Percentiles rank a stretch among this genome's conserved stretches.
Conservation (phyloP, 1,140 invertebrate species). For the Thaumetopoea pityocampa region DNA sequence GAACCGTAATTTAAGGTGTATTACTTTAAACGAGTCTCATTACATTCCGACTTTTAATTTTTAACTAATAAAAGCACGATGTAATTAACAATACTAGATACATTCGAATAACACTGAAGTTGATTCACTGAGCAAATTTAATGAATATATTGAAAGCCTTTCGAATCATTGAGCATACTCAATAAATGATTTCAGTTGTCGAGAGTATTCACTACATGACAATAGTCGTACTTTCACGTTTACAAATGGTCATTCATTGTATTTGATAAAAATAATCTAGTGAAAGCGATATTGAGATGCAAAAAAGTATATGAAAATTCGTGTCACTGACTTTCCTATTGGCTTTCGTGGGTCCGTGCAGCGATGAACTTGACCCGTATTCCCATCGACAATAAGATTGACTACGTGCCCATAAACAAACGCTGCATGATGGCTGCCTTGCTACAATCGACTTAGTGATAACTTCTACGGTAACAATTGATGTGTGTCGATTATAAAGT, state of each 20-base stretch:
- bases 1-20: constrained; percentile 22
- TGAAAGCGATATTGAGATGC: constrained; percentile 68
- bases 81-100: constrained; percentile 29
- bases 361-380: constrained; percentile 43
- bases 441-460: background rate
- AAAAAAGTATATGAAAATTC: constrained; percentile 65
- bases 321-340: constrained; percentile 63
- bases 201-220: constrained; percentile 38
- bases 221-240: constrained; percentile 67
- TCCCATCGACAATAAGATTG: constrained; percentile 16
- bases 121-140: constrained; percentile 38
- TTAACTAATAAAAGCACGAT: constrained; percentile 19
- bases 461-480: background rate
- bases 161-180: constrained; percentile 51
- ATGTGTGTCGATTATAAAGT: background rate
- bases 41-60: constrained; percentile 14
- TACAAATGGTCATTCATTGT: constrained; percentile 54
- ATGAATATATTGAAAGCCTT: constrained; percentile 45
- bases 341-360: constrained; percentile 35
- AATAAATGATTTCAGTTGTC: constrained; percentile 46
- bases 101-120: constrained; percentile 37
- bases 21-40: constrained; percentile 29
- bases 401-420: constrained; percentile 4
- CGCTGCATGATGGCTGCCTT: background rate
- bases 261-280: constrained; percentile 59